A percentile compares a stretch with the other conserved stretches of the same genome.
Evolutionary conservation across 2,797 vertebrate species (phyloP).

Genomic region (Allobates femoralis): DNA sequence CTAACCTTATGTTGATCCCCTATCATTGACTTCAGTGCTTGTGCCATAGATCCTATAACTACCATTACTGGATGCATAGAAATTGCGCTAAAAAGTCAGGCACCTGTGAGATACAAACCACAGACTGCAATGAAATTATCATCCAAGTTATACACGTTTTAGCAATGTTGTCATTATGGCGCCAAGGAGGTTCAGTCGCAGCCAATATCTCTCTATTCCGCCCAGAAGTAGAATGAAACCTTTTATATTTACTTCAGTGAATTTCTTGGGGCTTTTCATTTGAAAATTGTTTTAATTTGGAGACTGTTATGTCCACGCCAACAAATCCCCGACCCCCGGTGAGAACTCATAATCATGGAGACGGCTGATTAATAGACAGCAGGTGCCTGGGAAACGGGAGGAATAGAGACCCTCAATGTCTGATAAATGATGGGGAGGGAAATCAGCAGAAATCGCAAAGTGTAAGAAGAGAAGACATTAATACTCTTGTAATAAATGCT

Average conservation of each 20-base stretch:
- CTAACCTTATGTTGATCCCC: too few species aligned
- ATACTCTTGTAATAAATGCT: not conserved
- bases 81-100: not conserved
- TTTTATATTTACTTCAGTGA: not conserved
- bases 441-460: not conserved
- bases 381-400: not conserved
- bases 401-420: not conserved
- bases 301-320: conserved; percentile 6
- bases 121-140: not conserved
- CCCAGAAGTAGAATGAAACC: not conserved
- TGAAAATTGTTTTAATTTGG: conserved; percentile 10
- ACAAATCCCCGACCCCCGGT: conserved; percentile 15
- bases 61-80: not conserved
- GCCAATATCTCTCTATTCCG: not conserved
- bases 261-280: conserved; percentile 8
- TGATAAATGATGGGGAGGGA: not conserved
- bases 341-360: conserved; percentile 12
- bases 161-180: not conserved
- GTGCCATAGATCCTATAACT: not conserved
- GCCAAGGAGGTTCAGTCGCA: not conserved
- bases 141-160: not conserved
- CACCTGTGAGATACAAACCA: not conserved
- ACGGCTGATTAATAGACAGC: conserved; percentile 23
- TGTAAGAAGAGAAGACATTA: not conserved
- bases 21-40: too few species aligned